phyloP scores from a whole-genome alignment of 1,140 invertebrate genomes.

The Hyposmocoma kahamanoa region DNA sequence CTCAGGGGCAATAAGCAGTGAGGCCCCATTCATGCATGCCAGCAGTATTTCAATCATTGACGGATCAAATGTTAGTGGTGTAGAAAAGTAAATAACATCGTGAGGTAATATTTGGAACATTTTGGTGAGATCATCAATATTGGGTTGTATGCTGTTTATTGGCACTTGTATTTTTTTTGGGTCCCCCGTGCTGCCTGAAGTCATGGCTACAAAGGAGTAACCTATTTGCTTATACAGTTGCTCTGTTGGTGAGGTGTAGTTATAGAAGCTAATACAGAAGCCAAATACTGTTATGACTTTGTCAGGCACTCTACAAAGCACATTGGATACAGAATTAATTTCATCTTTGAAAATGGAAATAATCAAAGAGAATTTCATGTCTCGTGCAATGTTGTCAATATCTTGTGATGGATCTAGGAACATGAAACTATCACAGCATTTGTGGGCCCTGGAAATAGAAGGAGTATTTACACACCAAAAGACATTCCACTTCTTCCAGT shows the following conservation, averaged over 20 bases:
- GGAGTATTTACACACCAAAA: constrained; percentile 8
- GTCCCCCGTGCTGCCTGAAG: constrained; percentile 80
- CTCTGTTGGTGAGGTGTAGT: constrained; percentile 22
- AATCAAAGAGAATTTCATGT: constrained; percentile 39
- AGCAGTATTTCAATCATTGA: constrained; percentile 85
- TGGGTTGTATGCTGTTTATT: constrained; percentile 76
- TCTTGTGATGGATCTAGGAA: constrained; percentile 52
- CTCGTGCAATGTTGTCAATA: constrained; percentile 29
- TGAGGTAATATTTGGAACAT: constrained; percentile 65
- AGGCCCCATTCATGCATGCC: constrained; percentile 76
- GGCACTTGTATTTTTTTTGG: constrained; percentile 78
- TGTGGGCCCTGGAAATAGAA: constrained; percentile 55
- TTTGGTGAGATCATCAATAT: constrained; percentile 76
- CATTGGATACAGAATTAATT: constrained; percentile 15
- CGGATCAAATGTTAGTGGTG: constrained; percentile 88
- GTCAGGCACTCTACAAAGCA: constrained; percentile 44
- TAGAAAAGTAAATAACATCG: constrained; percentile 82
- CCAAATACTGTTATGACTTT: constrained; percentile 46
- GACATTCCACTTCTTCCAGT: no score
- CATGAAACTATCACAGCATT: constrained; percentile 61
- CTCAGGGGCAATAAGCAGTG: constrained; percentile 78
- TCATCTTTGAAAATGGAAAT: constrained; percentile 32
- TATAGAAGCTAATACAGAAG: constrained; percentile 41
- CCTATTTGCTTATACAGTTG: no score
- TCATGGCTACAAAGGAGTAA: constrained; percentile 73